phyloP scores from a whole-genome alignment of 2,113 vertebrate genomes.

The Hemibagrus wyckioides region DNA sequence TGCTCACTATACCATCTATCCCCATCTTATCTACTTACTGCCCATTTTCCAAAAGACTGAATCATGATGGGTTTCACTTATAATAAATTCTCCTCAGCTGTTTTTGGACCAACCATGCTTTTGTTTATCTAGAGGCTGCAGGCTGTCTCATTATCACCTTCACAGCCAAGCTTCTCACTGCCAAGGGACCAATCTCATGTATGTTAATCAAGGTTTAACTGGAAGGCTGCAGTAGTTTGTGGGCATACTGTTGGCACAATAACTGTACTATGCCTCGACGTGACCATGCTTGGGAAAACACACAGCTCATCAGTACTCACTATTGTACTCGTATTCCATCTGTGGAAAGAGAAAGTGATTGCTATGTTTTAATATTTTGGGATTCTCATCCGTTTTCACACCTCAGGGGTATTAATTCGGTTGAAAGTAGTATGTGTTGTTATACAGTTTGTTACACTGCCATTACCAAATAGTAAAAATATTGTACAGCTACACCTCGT shows the following conservation, averaged over 20 bases:
- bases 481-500: neutral
- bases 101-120: constrained; percentile 39
- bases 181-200: constrained; percentile 47
- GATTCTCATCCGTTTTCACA: neutral
- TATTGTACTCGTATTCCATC: neutral
- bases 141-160: constrained; percentile 51
- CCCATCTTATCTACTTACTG: neutral
- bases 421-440: neutral
- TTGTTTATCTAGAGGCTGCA: constrained; percentile 41
- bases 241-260: constrained; percentile 11
- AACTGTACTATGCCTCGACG: neutral
- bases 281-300: constrained; percentile 1
- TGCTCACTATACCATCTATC: neutral
- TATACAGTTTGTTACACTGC: neutral
- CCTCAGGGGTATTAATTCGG: neutral
- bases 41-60: neutral
- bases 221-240: constrained; percentile 35
- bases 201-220: constrained; percentile 43
- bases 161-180: constrained; percentile 43
- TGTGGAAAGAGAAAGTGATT: neutral
- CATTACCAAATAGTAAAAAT: neutral
- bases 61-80: constrained; percentile 9
- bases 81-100: constrained; percentile 7
- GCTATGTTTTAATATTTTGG: neutral
- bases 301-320: neutral